A percentile compares a stretch with the other conserved stretches of the same genome.
These are phyloP conservation scores for Pongo abelii DNA, from an alignment of 2,113 vertebrate genomes.

Conservation along the genomic window DNA sequence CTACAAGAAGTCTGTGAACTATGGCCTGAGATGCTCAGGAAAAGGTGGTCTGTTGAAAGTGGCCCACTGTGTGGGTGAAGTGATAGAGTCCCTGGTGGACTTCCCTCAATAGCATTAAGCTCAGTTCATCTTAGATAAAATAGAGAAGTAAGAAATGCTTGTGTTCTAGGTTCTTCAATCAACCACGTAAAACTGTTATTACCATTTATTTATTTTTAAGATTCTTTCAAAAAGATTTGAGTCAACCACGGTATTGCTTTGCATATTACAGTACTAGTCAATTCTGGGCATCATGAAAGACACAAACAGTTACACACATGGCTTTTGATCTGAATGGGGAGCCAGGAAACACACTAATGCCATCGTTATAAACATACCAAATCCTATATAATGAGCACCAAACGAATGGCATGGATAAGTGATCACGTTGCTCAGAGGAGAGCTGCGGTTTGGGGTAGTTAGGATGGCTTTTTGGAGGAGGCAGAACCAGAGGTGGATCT, in stretches of 20 bases:
- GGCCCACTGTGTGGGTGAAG: not conserved
- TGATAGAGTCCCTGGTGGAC: too few species aligned
- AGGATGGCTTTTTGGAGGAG: not conserved
- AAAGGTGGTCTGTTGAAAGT: not conserved
- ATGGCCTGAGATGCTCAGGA: not conserved
- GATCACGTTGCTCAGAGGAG: not conserved
- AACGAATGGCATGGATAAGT: not conserved
- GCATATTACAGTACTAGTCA: not conserved
- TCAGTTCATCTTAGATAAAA: not conserved
- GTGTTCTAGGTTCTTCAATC: not conserved
- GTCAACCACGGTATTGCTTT: not conserved
- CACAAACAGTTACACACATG: not conserved
- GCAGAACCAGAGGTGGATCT: not conserved
- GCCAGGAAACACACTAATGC: not conserved
- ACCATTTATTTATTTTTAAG: slow-evolving; percentile 33
- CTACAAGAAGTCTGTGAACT: not conserved
- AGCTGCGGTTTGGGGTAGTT: not conserved
- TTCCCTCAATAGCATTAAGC: not conserved
- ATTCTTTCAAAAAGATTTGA: slow-evolving; percentile 19
- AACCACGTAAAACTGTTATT: not conserved
- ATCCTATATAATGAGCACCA: not conserved
- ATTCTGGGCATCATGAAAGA: not conserved
- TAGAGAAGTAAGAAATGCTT: slow-evolving; percentile 32
- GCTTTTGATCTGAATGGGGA: not conserved
- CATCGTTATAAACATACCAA: not conserved